A percentile compares a stretch with the other conserved stretches of the same genome.
These are phyloP conservation scores for Dipus sagitta DNA, from an alignment of 2,797 vertebrate genomes.

Conservation along the genomic window DNA sequence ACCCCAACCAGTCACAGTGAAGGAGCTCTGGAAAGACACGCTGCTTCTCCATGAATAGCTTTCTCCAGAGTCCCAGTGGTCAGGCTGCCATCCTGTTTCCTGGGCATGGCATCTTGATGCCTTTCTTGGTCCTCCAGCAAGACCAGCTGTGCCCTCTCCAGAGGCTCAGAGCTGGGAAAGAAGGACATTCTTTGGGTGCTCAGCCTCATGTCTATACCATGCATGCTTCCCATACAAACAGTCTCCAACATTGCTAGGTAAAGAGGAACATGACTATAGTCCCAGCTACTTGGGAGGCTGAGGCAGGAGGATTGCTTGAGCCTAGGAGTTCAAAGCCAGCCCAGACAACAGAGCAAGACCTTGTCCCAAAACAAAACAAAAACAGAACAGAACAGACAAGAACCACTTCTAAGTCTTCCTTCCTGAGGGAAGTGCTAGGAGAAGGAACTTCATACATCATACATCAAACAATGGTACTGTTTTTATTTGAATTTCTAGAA, in stretches of 20 bases:
- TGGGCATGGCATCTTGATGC: neutral
- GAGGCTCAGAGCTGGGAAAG: neutral
- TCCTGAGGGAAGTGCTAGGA: neutral
- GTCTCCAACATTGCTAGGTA: neutral
- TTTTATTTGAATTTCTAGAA: conserved; percentile 36
- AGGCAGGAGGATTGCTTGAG: neutral
- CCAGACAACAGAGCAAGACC: neutral
- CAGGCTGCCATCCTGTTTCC: neutral
- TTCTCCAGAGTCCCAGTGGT: neutral
- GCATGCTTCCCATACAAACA: neutral
- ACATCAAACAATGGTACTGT: neutral
- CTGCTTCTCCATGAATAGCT: neutral
- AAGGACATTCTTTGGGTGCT: neutral
- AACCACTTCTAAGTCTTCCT: neutral
- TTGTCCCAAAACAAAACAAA: neutral
- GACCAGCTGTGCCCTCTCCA: neutral
- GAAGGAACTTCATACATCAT: conserved; percentile 1
- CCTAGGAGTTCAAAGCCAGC: neutral
- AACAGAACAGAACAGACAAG: neutral
- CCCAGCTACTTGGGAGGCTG: neutral
- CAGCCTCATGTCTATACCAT: neutral
- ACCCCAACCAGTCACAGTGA: neutral
- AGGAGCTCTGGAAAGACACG: neutral
- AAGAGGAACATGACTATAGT: neutral
- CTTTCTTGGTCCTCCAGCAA: neutral